Evolutionary conservation across 1,140 invertebrate species (phyloP).

Genomic region (Musca domestica): DNA sequence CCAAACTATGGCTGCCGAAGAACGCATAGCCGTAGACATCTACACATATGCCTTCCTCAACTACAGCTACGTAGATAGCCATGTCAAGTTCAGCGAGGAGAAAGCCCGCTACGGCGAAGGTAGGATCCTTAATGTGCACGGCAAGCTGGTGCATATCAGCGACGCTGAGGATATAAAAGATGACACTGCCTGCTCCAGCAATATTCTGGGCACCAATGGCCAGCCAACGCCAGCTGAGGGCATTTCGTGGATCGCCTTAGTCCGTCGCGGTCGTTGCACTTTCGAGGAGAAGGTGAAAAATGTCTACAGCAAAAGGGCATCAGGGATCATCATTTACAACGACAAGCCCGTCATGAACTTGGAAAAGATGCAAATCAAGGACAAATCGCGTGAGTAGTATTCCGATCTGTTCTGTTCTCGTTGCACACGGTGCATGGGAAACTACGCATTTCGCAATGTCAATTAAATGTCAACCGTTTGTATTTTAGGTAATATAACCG

Average conservation of each 20-base stretch:
- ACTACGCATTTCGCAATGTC: not conserved
- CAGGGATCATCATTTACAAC: slow-evolving; percentile 75
- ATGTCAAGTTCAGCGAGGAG: slow-evolving; percentile 54
- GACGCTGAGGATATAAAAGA: slow-evolving; percentile 57
- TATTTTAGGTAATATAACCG: slow-evolving; percentile 68
- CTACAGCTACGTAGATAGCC: slow-evolving; percentile 36
- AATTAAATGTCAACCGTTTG: not conserved
- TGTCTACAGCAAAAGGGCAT: slow-evolving; percentile 67
- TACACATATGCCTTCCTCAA: slow-evolving; percentile 49
- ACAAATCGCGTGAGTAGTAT: slow-evolving; percentile 60
- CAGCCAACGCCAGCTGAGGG: slow-evolving; percentile 57
- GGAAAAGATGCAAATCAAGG: slow-evolving; percentile 70
- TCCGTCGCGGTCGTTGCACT: slow-evolving; percentile 69
- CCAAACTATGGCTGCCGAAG: slow-evolving; percentile 36
- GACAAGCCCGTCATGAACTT: slow-evolving; percentile 63
- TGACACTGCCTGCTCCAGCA: slow-evolving; percentile 65
- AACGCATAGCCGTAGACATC: slow-evolving; percentile 41
- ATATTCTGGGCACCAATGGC: slow-evolving; percentile 57
- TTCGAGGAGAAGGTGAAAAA: slow-evolving; percentile 74
- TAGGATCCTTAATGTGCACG: slow-evolving; percentile 61
- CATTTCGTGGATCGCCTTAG: slow-evolving; percentile 72
- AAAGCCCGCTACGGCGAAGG: slow-evolving; percentile 71
- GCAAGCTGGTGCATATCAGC: slow-evolving; percentile 62
- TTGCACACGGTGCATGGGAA: not conserved
- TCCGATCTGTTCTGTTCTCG: not conserved